Conservation (phyloP, 30 jellyfish, hydroid and myxozoan genomes). For the Rhopilema esculentum region DNA sequence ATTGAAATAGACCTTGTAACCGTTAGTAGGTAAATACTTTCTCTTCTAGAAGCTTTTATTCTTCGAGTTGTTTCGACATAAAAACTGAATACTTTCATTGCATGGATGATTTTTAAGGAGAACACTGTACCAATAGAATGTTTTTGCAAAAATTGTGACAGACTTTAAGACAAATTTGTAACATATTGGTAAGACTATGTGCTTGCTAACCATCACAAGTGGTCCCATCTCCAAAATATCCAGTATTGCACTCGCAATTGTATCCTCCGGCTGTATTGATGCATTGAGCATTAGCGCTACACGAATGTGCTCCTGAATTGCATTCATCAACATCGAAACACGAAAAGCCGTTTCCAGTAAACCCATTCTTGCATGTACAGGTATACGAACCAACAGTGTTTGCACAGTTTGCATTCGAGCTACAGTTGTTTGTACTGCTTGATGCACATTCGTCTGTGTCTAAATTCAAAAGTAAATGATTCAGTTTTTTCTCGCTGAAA, state of each 20-base stretch:
- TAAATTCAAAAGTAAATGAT: neutral
- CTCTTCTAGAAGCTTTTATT: no score
- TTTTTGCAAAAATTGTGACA: no score
- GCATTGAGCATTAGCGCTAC: conserved; percentile 48
- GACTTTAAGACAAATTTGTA: no score
- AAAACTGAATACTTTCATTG: no score
- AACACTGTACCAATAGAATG: no score
- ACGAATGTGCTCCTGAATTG: conserved; percentile 6
- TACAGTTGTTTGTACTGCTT: conserved; percentile 42
- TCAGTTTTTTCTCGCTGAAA: neutral
- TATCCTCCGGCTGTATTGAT: conserved; percentile 4
- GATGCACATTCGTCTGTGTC: conserved; percentile 49
- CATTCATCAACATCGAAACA: conserved; percentile 37
- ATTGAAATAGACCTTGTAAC: no score
- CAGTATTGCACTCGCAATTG: conserved; percentile 39
- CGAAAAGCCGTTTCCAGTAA: conserved; percentile 27
- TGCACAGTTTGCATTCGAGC: conserved; percentile 39
- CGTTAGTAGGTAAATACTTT: no score
- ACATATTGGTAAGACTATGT: no score
- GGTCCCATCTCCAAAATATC: conserved; percentile 43
- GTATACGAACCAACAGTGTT: conserved; percentile 58
- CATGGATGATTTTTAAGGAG: neutral
- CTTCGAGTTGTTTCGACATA: no score
- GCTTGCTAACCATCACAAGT: conserved; percentile 23
- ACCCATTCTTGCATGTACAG: conserved; percentile 55